These are phyloP conservation scores for Eilema sororculum DNA, from an alignment of 2,888 invertebrate species.

Conservation along the genomic window DNA sequence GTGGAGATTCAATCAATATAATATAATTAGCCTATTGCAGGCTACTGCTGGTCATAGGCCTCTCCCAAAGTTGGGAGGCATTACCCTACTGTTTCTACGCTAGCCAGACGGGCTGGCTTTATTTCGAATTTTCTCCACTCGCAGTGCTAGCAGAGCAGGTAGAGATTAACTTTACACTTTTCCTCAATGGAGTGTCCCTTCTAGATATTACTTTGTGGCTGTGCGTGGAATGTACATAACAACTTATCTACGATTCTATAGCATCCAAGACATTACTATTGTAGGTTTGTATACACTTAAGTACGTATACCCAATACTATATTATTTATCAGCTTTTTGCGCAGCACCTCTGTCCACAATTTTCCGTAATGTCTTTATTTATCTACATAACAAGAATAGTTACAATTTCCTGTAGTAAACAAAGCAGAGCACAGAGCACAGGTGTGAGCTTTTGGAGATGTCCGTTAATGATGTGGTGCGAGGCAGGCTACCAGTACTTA, in stretches of 20 bases:
- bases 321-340: constrained; percentile 70
- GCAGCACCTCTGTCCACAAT: constrained; percentile 64
- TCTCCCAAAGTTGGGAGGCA: too few species aligned
- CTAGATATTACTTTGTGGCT: constrained; percentile 35
- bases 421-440: constrained; percentile 36
- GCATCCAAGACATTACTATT: constrained; percentile 36
- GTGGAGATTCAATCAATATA: too few species aligned
- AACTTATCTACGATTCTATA: constrained; percentile 43
- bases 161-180: background rate
- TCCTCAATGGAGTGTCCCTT: constrained; percentile 32
- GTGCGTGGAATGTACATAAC: constrained; percentile 35
- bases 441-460: constrained; percentile 39
- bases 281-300: constrained; percentile 44
- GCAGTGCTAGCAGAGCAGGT: too few species aligned
- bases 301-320: constrained; percentile 59
- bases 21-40: too few species aligned
- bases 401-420: constrained; percentile 44
- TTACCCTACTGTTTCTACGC: too few species aligned
- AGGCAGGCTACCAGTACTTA: constrained; percentile 65
- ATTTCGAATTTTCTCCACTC: too few species aligned
- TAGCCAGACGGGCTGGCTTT: too few species aligned
- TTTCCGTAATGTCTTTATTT: constrained; percentile 63
- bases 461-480: constrained; percentile 43
- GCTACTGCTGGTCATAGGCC: too few species aligned
- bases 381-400: constrained; percentile 54